Percentiles rank a stretch among this genome's conserved stretches.
Conservation (phyloP, 2,797 vertebrate genomes). For the Myiothlypis coronata region DNA sequence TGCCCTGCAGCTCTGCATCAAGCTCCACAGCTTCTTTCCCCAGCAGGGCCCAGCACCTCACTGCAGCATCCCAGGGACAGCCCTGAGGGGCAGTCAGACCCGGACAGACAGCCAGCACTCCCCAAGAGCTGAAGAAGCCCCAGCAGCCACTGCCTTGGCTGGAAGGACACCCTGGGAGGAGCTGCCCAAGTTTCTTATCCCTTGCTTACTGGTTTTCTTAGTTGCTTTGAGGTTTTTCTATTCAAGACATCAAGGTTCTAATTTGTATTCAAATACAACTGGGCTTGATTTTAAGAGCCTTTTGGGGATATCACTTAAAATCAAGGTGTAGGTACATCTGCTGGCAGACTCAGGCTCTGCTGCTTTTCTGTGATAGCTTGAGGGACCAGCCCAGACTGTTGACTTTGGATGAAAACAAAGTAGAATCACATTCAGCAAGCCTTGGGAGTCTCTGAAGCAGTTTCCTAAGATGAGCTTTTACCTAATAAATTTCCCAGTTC, state of each 20-base stretch:
- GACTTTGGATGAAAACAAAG: not conserved
- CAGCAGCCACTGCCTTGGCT: not conserved
- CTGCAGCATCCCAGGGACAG: not conserved
- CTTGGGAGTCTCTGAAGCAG: not conserved
- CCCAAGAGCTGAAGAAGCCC: not conserved
- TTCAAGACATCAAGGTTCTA: not conserved
- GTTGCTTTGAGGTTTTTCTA: not conserved
- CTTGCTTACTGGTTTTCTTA: not conserved
- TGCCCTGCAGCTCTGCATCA: not conserved
- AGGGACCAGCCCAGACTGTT: not conserved
- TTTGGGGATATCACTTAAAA: not conserved
- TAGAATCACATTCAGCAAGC: not conserved
- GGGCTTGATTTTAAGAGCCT: not conserved
- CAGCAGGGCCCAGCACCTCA: not conserved
- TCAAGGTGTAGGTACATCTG: not conserved
- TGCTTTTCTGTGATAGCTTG: not conserved
- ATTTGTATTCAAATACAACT: not conserved
- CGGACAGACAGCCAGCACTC: accelerated
- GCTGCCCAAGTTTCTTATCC: accelerated
- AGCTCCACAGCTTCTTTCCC: not conserved
- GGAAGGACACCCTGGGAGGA: not conserved
- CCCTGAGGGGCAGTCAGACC: not conserved
- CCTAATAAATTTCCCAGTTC: not conserved
- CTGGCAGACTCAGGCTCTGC: not conserved
- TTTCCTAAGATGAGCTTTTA: not conserved